These are phyloP conservation scores for Canis aureus DNA, from an alignment of 2,113 vertebrate genomes.

Conservation along the genomic window DNA sequence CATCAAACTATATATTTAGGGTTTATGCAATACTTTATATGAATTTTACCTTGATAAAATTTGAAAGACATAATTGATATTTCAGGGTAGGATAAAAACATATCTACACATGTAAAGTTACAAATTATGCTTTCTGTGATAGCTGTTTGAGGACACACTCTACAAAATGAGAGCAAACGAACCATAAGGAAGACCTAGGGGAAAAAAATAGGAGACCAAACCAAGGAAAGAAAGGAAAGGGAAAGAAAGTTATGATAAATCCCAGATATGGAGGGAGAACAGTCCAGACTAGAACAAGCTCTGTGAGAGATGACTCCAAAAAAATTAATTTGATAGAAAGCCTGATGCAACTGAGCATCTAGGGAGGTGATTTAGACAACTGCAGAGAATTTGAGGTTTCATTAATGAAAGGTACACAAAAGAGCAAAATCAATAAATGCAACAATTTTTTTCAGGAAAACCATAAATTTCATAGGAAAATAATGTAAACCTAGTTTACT, in stretches of 20 bases:
- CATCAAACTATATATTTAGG: neutral
- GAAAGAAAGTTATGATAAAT: neutral
- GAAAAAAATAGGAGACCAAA: neutral
- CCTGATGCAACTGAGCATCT: neutral
- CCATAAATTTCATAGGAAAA: slow-evolving; percentile 21
- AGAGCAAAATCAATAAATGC: neutral
- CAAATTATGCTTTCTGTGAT: neutral
- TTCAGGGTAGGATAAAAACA: neutral
- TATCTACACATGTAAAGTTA: slow-evolving; percentile 24
- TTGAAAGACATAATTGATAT: neutral
- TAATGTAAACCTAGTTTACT: neutral
- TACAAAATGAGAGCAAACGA: neutral
- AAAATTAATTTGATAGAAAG: neutral
- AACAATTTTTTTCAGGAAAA: neutral
- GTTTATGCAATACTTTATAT: neutral
- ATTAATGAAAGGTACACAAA: neutral
- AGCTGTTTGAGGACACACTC: neutral
- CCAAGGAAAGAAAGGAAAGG: neutral
- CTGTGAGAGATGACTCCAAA: neutral
- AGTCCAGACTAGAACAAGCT: neutral
- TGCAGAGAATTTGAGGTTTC: neutral
- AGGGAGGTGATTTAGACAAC: neutral
- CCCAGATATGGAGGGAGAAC: neutral
- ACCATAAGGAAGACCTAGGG: neutral
- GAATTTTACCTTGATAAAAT: slow-evolving; percentile 32